These are phyloP conservation scores for Gymnoscelis rufifasciata DNA, from an alignment of 2,888 invertebrate genomes.

Conservation along the genomic window DNA sequence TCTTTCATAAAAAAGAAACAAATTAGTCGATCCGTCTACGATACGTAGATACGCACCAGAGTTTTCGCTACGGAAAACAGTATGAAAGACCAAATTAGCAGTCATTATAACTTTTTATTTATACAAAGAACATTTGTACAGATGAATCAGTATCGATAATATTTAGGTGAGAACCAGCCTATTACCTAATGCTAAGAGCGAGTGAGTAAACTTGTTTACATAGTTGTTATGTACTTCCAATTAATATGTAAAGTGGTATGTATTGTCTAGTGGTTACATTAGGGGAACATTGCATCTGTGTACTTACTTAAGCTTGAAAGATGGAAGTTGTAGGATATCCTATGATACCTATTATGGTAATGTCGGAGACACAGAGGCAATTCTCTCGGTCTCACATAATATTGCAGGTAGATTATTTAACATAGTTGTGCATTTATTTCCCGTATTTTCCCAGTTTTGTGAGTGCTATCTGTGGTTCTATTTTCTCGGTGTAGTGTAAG, in stretches of 20 bases:
- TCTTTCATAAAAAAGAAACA: too few species aligned
- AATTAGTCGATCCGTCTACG: too few species aligned
- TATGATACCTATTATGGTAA: neutral
- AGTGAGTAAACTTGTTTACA: constrained; percentile 27
- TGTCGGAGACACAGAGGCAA: constrained; percentile 4
- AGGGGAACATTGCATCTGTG: constrained; percentile 12
- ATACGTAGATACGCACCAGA: too few species aligned
- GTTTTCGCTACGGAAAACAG: too few species aligned
- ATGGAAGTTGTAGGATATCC: too few species aligned
- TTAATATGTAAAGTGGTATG: constrained; percentile 20
- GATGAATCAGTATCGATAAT: too few species aligned
- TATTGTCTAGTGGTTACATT: constrained; percentile 16
- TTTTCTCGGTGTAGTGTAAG: constrained; percentile 7
- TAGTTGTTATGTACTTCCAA: constrained; percentile 20
- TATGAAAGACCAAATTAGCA: too few species aligned
- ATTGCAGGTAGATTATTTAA: constrained; percentile 20
- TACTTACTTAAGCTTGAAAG: too few species aligned
- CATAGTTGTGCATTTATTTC: constrained; percentile 25
- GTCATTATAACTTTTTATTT: too few species aligned
- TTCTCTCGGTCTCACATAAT: constrained; percentile 7
- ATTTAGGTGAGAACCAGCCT: constrained; percentile 26
- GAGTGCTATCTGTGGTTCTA: neutral
- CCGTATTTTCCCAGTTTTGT: constrained; percentile 7
- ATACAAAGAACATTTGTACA: neutral
- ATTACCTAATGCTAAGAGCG: constrained; percentile 36